Evolutionary conservation across 2,113 vertebrate species (phyloP), one percentile per base, ranked within the genome.

Genomic region (Gymnocephalus cernua): DNA sequence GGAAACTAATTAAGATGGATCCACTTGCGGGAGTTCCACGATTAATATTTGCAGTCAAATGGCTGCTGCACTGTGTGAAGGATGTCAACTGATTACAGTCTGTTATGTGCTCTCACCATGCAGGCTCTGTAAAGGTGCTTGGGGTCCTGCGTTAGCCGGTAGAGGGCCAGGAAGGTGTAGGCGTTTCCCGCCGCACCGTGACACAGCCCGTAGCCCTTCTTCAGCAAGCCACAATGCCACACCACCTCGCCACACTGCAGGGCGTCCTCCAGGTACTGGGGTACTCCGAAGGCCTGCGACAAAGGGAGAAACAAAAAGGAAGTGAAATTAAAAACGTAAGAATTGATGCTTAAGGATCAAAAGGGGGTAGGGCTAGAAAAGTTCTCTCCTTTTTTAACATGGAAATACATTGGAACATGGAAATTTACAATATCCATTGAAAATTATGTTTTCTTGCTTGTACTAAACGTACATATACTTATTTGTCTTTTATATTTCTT

Each of bases 141-240:
- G 75, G 93, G 77, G 27, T 98, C 96, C 65, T 94, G 94, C 0
- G 97, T 99, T 74, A 96, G 93, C 76, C 95, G 97, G 92, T 96
- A 99, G 2, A 99, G 94, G 0, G 96, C 88, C 83, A 99, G 88
- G 92, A 99, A 99, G 85, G 94, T 66, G 0, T 99, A 99, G 53
- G 97, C 98, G 0, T 99, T 99, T 0, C 98, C 98, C 0, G 97
- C 97, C 0, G 96, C 93, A 0, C 98, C 98, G 0, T 99, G 98
- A 89, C 98, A 99, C 56, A 99, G 91, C 6, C 98, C 97, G 0
- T 99, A 99, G 38, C 98, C 98, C 82, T 99, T 99, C 93, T 96
- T 97, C 86, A 99, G 91, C 71, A 99, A 48, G 4, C 98, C 98
- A 0, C 94, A 89, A 38, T 95, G 92, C 98, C 98, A 99, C 82